A percentile compares a stretch with the other conserved stretches of the same genome.
Conservation (phyloP, 2,113 vertebrate genomes). For the Terrapene triunguis region DNA sequence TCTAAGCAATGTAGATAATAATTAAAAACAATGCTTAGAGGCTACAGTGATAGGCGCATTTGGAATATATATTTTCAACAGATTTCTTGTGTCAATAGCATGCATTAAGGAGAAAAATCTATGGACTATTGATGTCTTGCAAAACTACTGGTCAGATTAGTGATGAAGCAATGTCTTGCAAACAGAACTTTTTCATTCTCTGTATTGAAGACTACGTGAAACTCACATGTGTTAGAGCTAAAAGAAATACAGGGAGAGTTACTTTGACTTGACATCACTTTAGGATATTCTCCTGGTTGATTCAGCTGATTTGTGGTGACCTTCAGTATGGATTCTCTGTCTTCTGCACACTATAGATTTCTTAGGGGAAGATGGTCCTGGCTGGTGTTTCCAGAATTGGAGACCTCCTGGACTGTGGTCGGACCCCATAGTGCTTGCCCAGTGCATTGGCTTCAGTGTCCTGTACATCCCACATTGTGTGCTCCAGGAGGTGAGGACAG, state of each 20-base stretch:
- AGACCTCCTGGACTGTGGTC: neutral
- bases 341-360: neutral
- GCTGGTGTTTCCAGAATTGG: neutral
- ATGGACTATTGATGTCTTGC: constrained; percentile 45
- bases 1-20: constrained; percentile 26
- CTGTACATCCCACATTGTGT: neutral
- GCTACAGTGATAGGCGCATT: constrained; percentile 20
- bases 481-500: neutral
- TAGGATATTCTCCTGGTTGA: neutral
- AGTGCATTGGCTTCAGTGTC: neutral
- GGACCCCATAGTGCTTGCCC: neutral
- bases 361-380: neutral
- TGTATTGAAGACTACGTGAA: constrained; percentile 14
- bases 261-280: neutral
- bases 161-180: constrained; percentile 32
- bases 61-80: constrained; percentile 32
- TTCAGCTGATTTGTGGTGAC: neutral
- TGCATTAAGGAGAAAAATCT: neutral
- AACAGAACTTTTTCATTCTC: neutral
- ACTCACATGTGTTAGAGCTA: neutral
- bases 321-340: neutral
- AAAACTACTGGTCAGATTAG: neutral
- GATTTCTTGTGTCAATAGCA: neutral
- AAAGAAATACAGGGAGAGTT: neutral
- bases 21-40: constrained; percentile 36